phyloP scores from a whole-genome alignment of 2,888 invertebrate species.

The Apamea monoglypha region DNA sequence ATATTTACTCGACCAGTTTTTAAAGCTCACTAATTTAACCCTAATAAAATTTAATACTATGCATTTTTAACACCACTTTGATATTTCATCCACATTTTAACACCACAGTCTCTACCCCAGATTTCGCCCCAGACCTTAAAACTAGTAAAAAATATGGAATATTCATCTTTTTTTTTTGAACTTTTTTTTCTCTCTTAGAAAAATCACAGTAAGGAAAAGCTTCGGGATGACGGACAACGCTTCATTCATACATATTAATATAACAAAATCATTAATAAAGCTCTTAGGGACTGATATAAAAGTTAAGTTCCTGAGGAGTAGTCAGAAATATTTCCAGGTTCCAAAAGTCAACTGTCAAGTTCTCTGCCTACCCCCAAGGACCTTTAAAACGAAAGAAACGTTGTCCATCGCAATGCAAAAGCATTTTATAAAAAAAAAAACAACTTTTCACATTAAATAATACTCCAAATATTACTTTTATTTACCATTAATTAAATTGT shows the following conservation, averaged over 20 bases:
- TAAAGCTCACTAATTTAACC: slow-evolving; percentile 55
- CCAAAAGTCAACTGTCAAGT: background rate
- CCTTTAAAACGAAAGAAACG: slow-evolving; percentile 45
- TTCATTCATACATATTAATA: slow-evolving; percentile 39
- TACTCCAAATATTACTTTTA: slow-evolving; percentile 61
- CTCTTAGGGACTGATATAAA: slow-evolving; percentile 34
- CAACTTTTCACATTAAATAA: slow-evolving; percentile 57
- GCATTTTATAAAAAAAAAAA: slow-evolving; percentile 52
- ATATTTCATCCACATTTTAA: slow-evolving; percentile 16
- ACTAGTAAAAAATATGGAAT: slow-evolving; percentile 67
- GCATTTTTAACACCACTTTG: slow-evolving; percentile 22
- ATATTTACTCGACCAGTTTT: slow-evolving; percentile 27
- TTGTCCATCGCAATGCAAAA: slow-evolving; percentile 49
- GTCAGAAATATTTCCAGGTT: background rate
- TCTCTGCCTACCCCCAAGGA: background rate
- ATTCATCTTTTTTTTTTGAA: slow-evolving; percentile 53
- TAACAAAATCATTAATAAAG: slow-evolving; percentile 27
- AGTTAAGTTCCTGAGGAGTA: background rate
- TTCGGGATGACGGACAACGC: slow-evolving; percentile 49
- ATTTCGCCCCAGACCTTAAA: slow-evolving; percentile 42
- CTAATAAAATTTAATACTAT: slow-evolving; percentile 62
- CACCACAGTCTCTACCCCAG: slow-evolving; percentile 46
- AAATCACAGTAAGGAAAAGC: slow-evolving; percentile 68
- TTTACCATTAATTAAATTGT: slow-evolving; percentile 53
- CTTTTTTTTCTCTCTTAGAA: slow-evolving; percentile 46